Evolutionary conservation across 2,888 invertebrate genomes (phyloP).

Genomic region (Diarsia dahlii): DNA sequence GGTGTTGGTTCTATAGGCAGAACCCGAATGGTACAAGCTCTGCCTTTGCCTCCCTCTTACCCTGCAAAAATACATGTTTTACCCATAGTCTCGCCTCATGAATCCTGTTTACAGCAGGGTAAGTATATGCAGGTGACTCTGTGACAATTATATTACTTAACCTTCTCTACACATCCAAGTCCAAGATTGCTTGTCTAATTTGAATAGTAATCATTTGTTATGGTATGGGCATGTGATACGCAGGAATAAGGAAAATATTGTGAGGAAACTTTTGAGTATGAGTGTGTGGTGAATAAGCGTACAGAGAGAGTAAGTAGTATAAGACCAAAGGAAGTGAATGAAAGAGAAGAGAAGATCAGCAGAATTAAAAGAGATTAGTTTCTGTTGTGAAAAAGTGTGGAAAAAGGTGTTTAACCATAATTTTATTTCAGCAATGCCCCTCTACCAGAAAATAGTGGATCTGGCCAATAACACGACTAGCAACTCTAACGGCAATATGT

Average conservation of each 20-base stretch:
- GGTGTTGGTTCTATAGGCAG: constrained; percentile 85
- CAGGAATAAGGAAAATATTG: too few species aligned
- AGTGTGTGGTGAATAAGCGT: too few species aligned
- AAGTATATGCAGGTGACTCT: constrained; percentile 34
- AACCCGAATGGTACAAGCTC: constrained; percentile 84
- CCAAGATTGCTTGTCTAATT: background rate
- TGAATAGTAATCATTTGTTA: too few species aligned
- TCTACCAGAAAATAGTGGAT: constrained; percentile 95
- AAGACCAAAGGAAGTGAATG: too few species aligned
- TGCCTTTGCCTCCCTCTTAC: constrained; percentile 95
- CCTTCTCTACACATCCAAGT: background rate
- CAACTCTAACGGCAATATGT: constrained; percentile 78
- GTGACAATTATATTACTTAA: background rate
- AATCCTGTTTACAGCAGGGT: constrained; percentile 89
- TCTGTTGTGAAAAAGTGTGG: background rate
- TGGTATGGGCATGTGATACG: too few species aligned
- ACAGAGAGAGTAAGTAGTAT: too few species aligned
- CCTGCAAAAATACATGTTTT: constrained; percentile 95
- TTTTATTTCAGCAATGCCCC: constrained; percentile 90
- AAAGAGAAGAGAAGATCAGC: too few species aligned
- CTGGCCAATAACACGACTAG: constrained; percentile 90
- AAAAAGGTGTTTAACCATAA: background rate
- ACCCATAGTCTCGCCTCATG: constrained; percentile 93
- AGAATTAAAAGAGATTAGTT: too few species aligned
- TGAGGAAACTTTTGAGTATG: too few species aligned